Percentiles rank a stretch among this genome's conserved stretches.
These are phyloP conservation scores for Clytia hemisphaerica DNA, from an alignment of 30 jellyfish, hydroid and myxozoan species.

Conservation along the genomic window DNA sequence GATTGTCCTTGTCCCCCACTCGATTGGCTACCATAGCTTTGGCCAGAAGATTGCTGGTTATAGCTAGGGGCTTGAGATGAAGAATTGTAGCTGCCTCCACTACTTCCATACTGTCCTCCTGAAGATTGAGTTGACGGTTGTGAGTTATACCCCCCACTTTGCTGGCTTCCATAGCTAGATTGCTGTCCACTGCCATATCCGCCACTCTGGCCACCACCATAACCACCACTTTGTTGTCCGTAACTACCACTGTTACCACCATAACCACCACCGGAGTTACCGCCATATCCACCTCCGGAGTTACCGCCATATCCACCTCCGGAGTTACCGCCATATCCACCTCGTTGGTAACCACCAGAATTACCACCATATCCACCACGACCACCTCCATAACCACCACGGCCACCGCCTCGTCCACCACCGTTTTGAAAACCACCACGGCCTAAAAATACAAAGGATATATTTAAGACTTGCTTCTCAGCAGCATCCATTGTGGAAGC, in stretches of 20 bases:
- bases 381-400: slow-evolving; percentile 16
- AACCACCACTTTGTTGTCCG: slow-evolving; percentile 3
- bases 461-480: no score
- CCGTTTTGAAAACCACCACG: slow-evolving; percentile 27
- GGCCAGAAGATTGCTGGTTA: no score
- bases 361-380: slow-evolving; percentile 37
- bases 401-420: slow-evolving; percentile 29
- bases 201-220: slow-evolving; percentile 16
- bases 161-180: no score
- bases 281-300: slow-evolving; percentile 14
- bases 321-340: background rate
- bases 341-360: slow-evolving; percentile 20
- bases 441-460: no score
- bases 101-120: no score
- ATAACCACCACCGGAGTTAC: slow-evolving; percentile 21
- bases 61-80: no score
- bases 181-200: no score
- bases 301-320: slow-evolving; percentile 18
- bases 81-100: background rate
- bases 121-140: no score
- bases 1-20: slow-evolving; percentile 27
- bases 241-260: slow-evolving; percentile 26
- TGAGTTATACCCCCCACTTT: no score
- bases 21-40: slow-evolving; percentile 3
- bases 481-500: no score